Base-by-base conservation (phyloP, 2,113 vertebrate genomes). In the Tychaedon coryphoeus region DNA sequence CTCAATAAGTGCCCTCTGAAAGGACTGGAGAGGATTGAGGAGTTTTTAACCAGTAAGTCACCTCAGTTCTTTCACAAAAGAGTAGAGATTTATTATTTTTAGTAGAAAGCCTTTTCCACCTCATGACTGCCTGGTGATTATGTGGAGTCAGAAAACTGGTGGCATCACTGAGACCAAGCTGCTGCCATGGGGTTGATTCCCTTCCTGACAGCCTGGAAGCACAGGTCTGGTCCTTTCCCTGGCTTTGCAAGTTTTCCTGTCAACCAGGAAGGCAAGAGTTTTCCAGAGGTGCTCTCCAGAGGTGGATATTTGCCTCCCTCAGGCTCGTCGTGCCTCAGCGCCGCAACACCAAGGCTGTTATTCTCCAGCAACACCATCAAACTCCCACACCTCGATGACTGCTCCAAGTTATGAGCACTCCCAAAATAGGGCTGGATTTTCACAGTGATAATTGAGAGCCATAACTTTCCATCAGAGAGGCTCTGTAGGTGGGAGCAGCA, bases 401-500 rank as follows among this genome's bases (percentile, higher is more conserved):
- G 86, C 85, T 85, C 51, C 9, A 69, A 77, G 93, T 62, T 93
- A 56, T 42, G 84, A 80, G 82, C 62, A 14, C 38, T 96, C 90
- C 75, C 72, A 86, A 93, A 96, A 96, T 94, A 96, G 85, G 88
- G 72, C 60, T 96, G 90, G 88, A 94, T 96, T 93, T 94, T 92
- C 86, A 74, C 82, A 74, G 79, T 40, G 82, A 91, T 93, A 95
- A 93, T 89, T 91, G 94, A 96, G 89, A 95, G 80, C 94, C 86
- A 26, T 92, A 91, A 96, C 89, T 95, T 96, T 91, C 85, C 86
- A 88, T 69, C 83, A 71, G 72, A 31, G 62, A 83, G 81, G 70
- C 73, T 95, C 84, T 65, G 95, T 78, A 82, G 87, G 87, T 95
- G 91, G 94, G 53, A 95, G 64, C 90, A 94, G 62, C 58, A 58